Evolutionary conservation across 2,888 invertebrate genomes (phyloP).

Genomic region (Limnephilus lunatus): DNA sequence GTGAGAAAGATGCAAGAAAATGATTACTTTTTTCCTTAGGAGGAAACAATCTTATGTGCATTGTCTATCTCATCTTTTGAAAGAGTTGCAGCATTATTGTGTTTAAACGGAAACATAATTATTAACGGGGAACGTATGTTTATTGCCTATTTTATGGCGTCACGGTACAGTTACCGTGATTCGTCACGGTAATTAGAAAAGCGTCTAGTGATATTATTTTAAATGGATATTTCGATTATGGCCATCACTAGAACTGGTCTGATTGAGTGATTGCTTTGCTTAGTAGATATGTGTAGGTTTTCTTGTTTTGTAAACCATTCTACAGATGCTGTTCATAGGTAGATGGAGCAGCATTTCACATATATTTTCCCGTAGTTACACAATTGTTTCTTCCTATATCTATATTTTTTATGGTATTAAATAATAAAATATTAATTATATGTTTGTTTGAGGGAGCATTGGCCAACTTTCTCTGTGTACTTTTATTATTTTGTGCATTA

Average conservation of each 20-base stretch:
- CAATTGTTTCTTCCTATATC: background rate
- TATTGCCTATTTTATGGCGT: too few relatives aligned
- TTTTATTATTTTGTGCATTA: constrained; percentile 44
- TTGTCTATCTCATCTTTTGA: too few relatives aligned
- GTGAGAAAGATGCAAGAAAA: too few relatives aligned
- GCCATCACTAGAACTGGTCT: background rate
- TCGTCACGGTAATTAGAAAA: too few relatives aligned
- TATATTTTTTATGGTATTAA: background rate
- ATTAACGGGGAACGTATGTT: too few relatives aligned
- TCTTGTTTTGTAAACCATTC: background rate
- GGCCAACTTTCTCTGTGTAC: background rate
- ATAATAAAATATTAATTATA: background rate
- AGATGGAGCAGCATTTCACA: background rate
- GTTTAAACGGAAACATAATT: too few relatives aligned
- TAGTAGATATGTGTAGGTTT: background rate
- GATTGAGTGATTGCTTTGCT: background rate
- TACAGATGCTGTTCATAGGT: background rate
- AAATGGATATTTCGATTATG: background rate
- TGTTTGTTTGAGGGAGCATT: background rate
- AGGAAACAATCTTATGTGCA: too few relatives aligned
- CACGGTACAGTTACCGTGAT: too few relatives aligned
- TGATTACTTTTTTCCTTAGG: too few relatives aligned
- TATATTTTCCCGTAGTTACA: background rate
- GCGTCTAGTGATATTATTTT: too few relatives aligned
- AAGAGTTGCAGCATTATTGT: too few relatives aligned